A percentile compares a stretch with the other conserved stretches of the same genome.
Conservation (phyloP, 2,797 vertebrate species). For the Holocentrus rufus region DNA sequence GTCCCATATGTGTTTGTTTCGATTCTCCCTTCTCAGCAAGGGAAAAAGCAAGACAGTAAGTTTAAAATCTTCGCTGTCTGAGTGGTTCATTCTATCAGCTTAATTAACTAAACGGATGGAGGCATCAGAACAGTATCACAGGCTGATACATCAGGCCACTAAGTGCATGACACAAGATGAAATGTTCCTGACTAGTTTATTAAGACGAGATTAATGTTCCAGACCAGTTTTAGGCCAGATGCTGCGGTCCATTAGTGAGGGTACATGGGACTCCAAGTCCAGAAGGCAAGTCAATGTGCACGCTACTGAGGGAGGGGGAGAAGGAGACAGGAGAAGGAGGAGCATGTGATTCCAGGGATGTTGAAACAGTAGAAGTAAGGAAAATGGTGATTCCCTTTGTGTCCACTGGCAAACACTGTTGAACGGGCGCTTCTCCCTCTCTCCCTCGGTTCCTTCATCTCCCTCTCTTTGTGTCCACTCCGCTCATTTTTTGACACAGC, state of each 20-base stretch:
- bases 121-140: constrained; percentile 56
- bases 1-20: constrained; percentile 11
- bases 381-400: constrained; percentile 61
- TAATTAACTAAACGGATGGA: constrained; percentile 43
- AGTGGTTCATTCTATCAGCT: constrained; percentile 41
- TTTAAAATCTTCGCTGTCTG: constrained; percentile 32
- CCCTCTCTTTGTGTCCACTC: constrained; percentile 9
- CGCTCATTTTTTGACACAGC: constrained; percentile 86
- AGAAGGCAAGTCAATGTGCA: constrained; percentile 73
- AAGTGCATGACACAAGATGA: constrained; percentile 52
- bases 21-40: constrained; percentile 6
- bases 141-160: constrained; percentile 61
- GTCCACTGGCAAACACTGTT: constrained; percentile 54
- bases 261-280: constrained; percentile 62
- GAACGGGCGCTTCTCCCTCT: constrained; percentile 48
- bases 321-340: constrained; percentile 44
- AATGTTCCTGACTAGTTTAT: constrained; percentile 38
- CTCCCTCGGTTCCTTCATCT: constrained; percentile 24
- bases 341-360: constrained; percentile 39
- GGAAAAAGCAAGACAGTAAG: constrained; percentile 43
- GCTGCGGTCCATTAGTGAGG: constrained; percentile 61
- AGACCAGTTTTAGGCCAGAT: constrained; percentile 61
- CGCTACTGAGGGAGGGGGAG: constrained; percentile 27
- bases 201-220: constrained; percentile 59
- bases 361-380: constrained; percentile 44